Evolutionary conservation across 2,113 vertebrate genomes (phyloP).

Genomic region (Sula dactylatra): DNA sequence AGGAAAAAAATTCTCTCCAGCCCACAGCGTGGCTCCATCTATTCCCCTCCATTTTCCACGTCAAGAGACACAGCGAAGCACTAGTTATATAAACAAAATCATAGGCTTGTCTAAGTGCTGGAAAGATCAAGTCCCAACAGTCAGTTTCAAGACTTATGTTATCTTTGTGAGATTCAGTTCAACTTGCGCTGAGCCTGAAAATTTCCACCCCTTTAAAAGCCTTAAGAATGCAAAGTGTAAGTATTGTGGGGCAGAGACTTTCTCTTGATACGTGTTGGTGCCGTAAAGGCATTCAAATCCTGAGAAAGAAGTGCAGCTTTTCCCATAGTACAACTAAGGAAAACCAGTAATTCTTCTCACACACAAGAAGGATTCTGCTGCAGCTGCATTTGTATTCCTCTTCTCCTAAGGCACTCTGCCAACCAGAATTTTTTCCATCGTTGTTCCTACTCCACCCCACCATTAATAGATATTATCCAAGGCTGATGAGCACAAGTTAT

Average conservation of each 20-base stretch:
- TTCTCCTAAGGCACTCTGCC: slow-evolving; percentile 42
- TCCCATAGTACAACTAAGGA: not conserved
- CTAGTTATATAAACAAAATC: slow-evolving; percentile 27
- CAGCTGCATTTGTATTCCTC: slow-evolving; percentile 52
- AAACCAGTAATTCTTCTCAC: not conserved
- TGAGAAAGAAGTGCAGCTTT: not conserved
- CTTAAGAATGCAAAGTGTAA: not conserved
- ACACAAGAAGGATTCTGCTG: not conserved
- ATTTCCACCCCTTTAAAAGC: not conserved
- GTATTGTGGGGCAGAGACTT: not conserved
- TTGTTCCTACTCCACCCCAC: slow-evolving; percentile 36
- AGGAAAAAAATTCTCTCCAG: not conserved
- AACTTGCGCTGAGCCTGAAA: not conserved
- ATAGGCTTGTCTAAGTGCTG: not conserved
- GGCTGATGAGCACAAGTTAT: slow-evolving; percentile 42
- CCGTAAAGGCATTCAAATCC: not conserved
- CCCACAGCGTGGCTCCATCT: not conserved
- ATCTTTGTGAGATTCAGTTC: not conserved
- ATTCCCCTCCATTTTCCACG: not conserved
- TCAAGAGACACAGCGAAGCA: slow-evolving; percentile 4
- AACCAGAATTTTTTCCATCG: slow-evolving; percentile 53
- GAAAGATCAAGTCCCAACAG: not conserved
- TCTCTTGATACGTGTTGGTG: not conserved
- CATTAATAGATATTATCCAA: slow-evolving; percentile 44
- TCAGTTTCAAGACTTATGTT: not conserved